Percentiles rank a stretch among this genome's conserved stretches.
These are phyloP conservation scores for Aphidius ervi DNA, from an alignment of 1,140 invertebrate species.

Conservation along the genomic window DNA sequence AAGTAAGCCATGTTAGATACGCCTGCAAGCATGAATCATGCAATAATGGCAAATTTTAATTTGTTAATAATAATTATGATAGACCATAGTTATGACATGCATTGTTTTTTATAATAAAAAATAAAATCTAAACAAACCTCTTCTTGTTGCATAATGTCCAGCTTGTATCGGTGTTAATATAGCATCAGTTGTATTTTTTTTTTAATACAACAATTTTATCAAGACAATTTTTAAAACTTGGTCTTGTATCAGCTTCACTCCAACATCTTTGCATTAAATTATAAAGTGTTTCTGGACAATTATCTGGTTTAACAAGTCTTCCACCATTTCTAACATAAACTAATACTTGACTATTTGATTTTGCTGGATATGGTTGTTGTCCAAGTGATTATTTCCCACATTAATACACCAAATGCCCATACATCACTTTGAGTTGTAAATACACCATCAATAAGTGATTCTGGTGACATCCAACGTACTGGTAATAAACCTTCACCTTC, in stretches of 20 bases:
- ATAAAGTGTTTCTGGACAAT: slow-evolving; percentile 79
- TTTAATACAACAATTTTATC: slow-evolving; percentile 45
- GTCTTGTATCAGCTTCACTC: slow-evolving; percentile 42
- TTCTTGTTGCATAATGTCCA: slow-evolving; percentile 41
- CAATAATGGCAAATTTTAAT: slow-evolving; percentile 51
- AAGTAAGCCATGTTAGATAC: slow-evolving; percentile 56
- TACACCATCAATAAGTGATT: slow-evolving; percentile 88
- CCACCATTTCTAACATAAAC: slow-evolving; percentile 84
- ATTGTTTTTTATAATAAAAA: slow-evolving; percentile 14
- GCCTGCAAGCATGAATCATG: slow-evolving; percentile 51
- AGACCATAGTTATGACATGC: slow-evolving; percentile 11
- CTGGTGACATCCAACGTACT: slow-evolving; percentile 91
- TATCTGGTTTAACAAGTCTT: slow-evolving; percentile 72
- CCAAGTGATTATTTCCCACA: slow-evolving; percentile 97
- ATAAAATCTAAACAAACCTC: slow-evolving; percentile 32
- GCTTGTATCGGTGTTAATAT: slow-evolving; percentile 41
- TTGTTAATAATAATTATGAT: slow-evolving; percentile 1
- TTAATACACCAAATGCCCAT: slow-evolving; percentile 93
- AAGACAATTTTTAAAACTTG: slow-evolving; percentile 47
- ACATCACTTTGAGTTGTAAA: slow-evolving; percentile 94
- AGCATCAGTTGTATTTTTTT: slow-evolving; percentile 46
- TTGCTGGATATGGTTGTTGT: slow-evolving; percentile 91
- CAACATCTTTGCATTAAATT: slow-evolving; percentile 47
- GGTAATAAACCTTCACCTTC: slow-evolving; percentile 61
- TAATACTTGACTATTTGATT: slow-evolving; percentile 86